These are phyloP conservation scores for Scelioninae gen. 1 DNA, from an alignment of 2,888 invertebrate species.

Conservation along the genomic window DNA sequence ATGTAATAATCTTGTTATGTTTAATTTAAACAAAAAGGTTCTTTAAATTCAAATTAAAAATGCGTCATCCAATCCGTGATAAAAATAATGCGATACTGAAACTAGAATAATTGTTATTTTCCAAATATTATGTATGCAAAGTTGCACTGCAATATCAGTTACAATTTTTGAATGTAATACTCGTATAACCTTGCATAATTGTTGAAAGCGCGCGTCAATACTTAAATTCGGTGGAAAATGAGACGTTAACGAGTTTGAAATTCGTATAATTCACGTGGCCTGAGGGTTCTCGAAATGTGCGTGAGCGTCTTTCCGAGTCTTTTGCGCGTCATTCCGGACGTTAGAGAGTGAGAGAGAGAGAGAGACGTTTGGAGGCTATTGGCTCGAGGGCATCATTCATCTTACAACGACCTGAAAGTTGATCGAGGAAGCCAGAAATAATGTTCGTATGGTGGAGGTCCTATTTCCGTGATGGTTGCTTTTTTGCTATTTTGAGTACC, in stretches of 20 bases:
- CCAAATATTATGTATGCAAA: too few relatives aligned
- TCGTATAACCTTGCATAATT: slow-evolving; percentile 2
- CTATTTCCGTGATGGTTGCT: too few relatives aligned
- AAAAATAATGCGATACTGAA: too few relatives aligned
- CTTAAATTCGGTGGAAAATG: slow-evolving; percentile 40
- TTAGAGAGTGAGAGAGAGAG: slow-evolving; percentile 53
- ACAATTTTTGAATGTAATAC: slow-evolving; percentile 7
- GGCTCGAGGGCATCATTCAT: slow-evolving; percentile 61
- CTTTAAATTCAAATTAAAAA: too few relatives aligned
- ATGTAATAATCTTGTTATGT: too few relatives aligned
- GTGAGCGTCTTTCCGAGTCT: slow-evolving; percentile 42
- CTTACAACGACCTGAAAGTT: too few relatives aligned
- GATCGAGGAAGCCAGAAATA: too few relatives aligned
- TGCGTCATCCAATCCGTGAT: too few relatives aligned
- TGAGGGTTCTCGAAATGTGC: slow-evolving; percentile 31
- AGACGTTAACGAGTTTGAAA: slow-evolving; percentile 53
- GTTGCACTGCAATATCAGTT: background rate
- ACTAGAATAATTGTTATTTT: too few relatives aligned
- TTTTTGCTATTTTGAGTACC: too few relatives aligned
- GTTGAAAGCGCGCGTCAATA: slow-evolving; percentile 10
- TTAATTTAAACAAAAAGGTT: too few relatives aligned
- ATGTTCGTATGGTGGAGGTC: too few relatives aligned
- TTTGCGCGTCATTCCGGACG: slow-evolving; percentile 46
- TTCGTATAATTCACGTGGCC: slow-evolving; percentile 48
- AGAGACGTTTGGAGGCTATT: slow-evolving; percentile 55